These are phyloP conservation scores for Tyrannus savana DNA, from an alignment of 2,113 vertebrate species.

Conservation along the genomic window DNA sequence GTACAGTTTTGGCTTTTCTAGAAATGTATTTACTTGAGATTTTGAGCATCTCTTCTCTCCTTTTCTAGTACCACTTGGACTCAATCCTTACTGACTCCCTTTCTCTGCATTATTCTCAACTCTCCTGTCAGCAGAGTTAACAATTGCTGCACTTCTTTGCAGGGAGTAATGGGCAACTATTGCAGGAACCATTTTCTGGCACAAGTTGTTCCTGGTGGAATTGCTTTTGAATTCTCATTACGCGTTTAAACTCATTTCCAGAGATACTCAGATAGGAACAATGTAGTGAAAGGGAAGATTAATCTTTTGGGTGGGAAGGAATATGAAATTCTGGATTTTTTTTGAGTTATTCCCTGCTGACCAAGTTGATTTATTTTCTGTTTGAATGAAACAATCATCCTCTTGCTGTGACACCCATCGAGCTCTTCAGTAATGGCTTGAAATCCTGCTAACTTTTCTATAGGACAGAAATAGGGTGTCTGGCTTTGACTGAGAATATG, in stretches of 20 bases:
- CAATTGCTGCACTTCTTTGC: neutral
- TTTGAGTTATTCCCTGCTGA: neutral
- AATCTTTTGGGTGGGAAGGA: neutral
- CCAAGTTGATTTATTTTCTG: neutral
- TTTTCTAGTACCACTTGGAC: neutral
- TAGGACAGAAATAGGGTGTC: neutral
- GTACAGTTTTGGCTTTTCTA: neutral
- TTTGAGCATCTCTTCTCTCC: neutral
- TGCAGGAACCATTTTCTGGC: neutral
- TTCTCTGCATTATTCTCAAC: neutral
- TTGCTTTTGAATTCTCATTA: slow-evolving; percentile 40
- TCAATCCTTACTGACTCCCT: neutral
- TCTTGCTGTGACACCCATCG: neutral
- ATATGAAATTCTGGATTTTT: neutral
- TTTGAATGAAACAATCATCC: neutral
- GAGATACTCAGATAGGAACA: neutral
- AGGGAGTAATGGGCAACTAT: neutral
- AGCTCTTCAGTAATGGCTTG: neutral
- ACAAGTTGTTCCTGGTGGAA: slow-evolving; percentile 13
- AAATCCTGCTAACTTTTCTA: neutral
- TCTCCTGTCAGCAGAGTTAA: neutral
- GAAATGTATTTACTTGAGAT: neutral
- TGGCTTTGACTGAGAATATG: neutral
- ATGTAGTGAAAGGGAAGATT: neutral
- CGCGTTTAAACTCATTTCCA: slow-evolving; percentile 15